phyloP scores from a whole-genome alignment of 1,140 invertebrate species.

The Panulirus ornatus region DNA sequence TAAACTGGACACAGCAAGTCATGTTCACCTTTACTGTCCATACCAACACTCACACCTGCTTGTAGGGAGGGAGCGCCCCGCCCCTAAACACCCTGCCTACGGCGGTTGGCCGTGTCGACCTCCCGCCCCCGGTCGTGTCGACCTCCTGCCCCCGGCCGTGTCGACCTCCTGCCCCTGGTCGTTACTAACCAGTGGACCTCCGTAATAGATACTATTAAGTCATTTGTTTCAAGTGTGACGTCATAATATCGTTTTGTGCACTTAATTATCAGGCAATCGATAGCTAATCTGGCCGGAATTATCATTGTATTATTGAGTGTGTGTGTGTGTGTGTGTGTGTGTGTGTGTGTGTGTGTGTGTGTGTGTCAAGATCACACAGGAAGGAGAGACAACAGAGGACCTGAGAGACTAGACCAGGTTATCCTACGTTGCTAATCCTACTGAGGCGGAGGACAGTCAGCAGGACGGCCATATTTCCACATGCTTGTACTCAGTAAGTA shows the following conservation, averaged over 20 bases:
- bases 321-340: too few species aligned
- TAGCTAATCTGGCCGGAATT: slow-evolving; percentile 22
- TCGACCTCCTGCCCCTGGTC: background rate
- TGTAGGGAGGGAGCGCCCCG: too few species aligned
- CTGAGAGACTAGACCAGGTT: too few species aligned
- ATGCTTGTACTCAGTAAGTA: too few species aligned
- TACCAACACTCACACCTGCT: too few species aligned
- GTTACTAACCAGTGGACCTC: background rate
- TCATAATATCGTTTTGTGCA: slow-evolving; percentile 20
- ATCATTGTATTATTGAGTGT: slow-evolving; percentile 5
- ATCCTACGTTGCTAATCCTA: too few species aligned
- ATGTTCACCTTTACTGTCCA: too few species aligned
- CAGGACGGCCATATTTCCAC: too few species aligned
- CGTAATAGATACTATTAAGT: background rate
- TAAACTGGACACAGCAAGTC: too few species aligned
- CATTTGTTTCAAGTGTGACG: slow-evolving; percentile 32
- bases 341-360: background rate
- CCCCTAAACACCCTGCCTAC: background rate
- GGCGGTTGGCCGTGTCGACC: background rate
- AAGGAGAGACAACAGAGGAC: too few species aligned
- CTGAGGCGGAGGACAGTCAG: too few species aligned
- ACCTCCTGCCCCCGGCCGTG: background rate
- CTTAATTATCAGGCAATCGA: slow-evolving; percentile 39
- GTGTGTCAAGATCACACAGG: background rate
- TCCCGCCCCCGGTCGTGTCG: background rate